Conservation (phyloP, 2,888 invertebrate genomes). For the Hydroisotoma schaefferi region DNA sequence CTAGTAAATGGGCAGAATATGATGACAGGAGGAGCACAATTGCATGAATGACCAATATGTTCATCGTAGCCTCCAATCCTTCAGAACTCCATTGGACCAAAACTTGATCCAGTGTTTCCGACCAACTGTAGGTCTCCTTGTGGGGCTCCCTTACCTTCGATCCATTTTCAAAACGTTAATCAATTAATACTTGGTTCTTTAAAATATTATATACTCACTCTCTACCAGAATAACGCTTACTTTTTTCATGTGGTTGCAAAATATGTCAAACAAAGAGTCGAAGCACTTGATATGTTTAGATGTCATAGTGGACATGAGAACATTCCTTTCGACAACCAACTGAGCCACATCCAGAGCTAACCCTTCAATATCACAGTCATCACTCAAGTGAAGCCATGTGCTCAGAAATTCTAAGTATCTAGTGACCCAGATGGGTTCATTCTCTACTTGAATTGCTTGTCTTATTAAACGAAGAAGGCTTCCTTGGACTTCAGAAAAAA, state of each 20-base stretch:
- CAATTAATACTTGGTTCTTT: too few species aligned
- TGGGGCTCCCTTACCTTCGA: conserved; percentile 63
- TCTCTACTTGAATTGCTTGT: conserved; percentile 83
- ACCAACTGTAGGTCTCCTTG: conserved; percentile 62
- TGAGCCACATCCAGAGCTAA: conserved; percentile 71
- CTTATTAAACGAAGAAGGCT: conserved; percentile 59
- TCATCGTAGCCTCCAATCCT: conserved; percentile 67
- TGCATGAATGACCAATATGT: conserved; percentile 76
- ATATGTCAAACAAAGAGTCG: conserved; percentile 55
- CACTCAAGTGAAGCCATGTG: conserved; percentile 35
- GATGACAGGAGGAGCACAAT: conserved; percentile 75
- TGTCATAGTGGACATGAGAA: conserved; percentile 76
- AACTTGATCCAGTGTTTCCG: conserved; percentile 71
- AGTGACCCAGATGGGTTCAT: conserved; percentile 39
- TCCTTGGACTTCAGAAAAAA: conserved; percentile 65
- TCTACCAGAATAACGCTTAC: conserved; percentile 51
- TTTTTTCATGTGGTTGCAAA: conserved; percentile 71
- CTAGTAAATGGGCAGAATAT: conserved; percentile 35
- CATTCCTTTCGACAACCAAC: conserved; percentile 83
- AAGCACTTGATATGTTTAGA: conserved; percentile 54
- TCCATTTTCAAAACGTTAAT: too few species aligned
- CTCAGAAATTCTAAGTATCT: conserved; percentile 44
- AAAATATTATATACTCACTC: not conserved
- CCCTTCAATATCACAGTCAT: conserved; percentile 16
- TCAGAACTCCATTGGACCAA: conserved; percentile 72